phyloP scores from a whole-genome alignment of 2,113 vertebrate species.

The Chlamydotis undulata region DNA sequence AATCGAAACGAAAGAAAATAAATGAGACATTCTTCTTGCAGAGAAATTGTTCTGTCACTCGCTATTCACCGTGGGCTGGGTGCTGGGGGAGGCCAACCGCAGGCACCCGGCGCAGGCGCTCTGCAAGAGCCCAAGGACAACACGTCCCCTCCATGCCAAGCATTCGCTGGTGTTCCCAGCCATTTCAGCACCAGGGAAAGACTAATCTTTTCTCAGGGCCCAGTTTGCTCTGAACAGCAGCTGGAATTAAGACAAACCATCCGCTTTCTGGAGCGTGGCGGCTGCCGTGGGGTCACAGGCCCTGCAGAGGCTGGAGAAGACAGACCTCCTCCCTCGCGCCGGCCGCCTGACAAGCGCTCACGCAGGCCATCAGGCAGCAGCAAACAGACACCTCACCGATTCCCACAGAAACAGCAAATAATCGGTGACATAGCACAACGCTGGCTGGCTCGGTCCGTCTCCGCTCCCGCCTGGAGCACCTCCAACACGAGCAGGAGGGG shows the following conservation, averaged over 20 bases:
- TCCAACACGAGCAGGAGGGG: not conserved
- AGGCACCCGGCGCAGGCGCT: not conserved
- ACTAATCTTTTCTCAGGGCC: not conserved
- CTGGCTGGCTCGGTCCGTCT: not conserved
- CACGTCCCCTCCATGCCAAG: not conserved
- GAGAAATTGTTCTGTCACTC: not conserved
- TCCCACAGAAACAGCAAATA: not conserved
- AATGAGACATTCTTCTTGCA: not conserved
- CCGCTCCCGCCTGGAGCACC: accelerated
- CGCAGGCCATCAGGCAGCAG: not conserved
- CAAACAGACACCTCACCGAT: not conserved
- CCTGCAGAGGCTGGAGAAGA: not conserved
- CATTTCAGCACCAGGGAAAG: not conserved
- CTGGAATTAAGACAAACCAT: not conserved
- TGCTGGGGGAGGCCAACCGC: not conserved
- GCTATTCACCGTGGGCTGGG: not conserved
- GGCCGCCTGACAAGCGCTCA: accelerated
- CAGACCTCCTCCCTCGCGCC: accelerated
- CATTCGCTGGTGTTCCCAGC: not conserved
- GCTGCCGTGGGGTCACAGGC: accelerated
- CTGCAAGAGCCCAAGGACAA: no score
- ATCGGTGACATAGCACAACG: accelerated
- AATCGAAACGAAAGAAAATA: not conserved
- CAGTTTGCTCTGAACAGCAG: not conserved
- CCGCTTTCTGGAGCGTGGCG: accelerated